Conservation (phyloP, 2,113 vertebrate species). For the Python bivittatus region DNA sequence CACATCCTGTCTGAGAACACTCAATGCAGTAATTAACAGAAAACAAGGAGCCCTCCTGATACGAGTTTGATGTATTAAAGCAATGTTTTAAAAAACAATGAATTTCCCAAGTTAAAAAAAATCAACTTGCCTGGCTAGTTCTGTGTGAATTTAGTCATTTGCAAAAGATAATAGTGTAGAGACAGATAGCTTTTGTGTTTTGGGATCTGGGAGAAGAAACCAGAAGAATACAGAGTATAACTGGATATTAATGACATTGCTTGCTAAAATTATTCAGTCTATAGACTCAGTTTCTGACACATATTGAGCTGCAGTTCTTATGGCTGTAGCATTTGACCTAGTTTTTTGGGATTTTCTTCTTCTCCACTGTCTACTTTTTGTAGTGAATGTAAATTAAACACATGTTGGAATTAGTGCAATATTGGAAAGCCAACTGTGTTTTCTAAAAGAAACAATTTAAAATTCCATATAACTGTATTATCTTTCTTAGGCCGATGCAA, state of each 20-base stretch:
- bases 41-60: conserved; percentile 36
- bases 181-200: background rate
- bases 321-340: background rate
- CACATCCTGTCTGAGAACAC: conserved; percentile 34
- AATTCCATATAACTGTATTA: no score
- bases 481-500: no score
- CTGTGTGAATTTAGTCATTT: background rate
- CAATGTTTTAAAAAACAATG: background rate
- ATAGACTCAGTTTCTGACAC: background rate
- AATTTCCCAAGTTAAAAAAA: background rate
- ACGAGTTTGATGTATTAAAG: conserved; percentile 15
- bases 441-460: no score
- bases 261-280: background rate
- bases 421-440: no score
- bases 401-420: no score
- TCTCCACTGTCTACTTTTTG: background rate
- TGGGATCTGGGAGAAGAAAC: background rate
- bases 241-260: background rate
- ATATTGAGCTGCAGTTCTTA: background rate
- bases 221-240: background rate
- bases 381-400: background rate
- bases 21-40: background rate
- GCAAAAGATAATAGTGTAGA: background rate
- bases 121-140: background rate
- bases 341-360: background rate